phyloP scores from a whole-genome alignment of 2,113 vertebrate genomes.

The Lichenostomus cassidix region DNA sequence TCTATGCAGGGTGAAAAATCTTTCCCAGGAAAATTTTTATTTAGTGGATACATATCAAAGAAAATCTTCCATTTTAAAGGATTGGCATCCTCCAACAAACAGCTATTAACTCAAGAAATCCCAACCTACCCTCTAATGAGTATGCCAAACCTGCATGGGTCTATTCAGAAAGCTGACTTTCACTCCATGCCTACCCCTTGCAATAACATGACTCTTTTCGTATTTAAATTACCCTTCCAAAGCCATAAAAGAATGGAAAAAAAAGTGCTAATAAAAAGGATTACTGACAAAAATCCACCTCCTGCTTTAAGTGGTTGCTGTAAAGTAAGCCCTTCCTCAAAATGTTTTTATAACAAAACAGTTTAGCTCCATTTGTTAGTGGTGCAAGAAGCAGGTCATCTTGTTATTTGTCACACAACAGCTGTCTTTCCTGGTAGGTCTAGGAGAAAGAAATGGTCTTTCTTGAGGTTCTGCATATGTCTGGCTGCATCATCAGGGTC shows the following conservation, averaged over 20 bases:
- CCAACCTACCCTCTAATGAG: background rate
- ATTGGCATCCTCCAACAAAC: background rate
- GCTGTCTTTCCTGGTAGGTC: background rate
- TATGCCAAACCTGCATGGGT: background rate
- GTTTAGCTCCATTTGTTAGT: background rate
- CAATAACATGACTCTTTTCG: background rate
- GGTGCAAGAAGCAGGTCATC: background rate
- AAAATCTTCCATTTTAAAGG: background rate
- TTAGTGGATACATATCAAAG: background rate
- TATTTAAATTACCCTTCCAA: background rate
- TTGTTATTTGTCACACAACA: background rate
- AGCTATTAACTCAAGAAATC: slow-evolving; percentile 1
- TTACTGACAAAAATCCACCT: background rate
- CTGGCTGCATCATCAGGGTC: background rate
- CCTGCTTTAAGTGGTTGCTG: background rate
- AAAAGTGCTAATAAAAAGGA: background rate
- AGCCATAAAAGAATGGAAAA: background rate
- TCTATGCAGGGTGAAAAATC: background rate
- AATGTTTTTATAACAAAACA: background rate
- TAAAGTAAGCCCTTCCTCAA: background rate
- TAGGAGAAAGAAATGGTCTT: background rate
- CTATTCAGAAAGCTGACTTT: slow-evolving; percentile 9
- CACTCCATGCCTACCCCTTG: background rate
- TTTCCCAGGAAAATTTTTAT: background rate
- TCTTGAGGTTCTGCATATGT: background rate